Evolutionary conservation across 2,888 invertebrate genomes (phyloP).

Genomic region (Lithophane ornitopus): DNA sequence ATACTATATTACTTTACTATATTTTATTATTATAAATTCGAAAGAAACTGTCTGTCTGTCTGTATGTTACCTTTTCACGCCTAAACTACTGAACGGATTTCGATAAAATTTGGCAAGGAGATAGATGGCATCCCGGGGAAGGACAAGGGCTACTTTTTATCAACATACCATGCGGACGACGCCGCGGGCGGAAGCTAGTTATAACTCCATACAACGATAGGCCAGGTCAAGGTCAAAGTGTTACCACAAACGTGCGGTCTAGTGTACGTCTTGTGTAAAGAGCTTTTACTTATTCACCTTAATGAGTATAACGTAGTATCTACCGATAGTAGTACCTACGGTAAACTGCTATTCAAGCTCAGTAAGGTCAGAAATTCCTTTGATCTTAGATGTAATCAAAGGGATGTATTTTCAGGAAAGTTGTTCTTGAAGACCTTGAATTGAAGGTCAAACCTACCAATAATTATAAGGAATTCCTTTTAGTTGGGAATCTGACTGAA

Average conservation of each 20-base stretch:
- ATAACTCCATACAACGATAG: neutral
- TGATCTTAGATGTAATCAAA: constrained; percentile 52
- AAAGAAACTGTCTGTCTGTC: too few relatives aligned
- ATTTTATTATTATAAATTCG: too few relatives aligned
- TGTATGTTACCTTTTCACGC: too few relatives aligned
- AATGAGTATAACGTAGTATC: constrained; percentile 41
- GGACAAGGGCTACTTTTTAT: too few relatives aligned
- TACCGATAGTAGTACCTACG: constrained; percentile 28
- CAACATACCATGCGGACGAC: too few relatives aligned
- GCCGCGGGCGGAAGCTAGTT: too few relatives aligned
- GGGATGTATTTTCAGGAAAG: constrained; percentile 23
- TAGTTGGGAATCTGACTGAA: neutral
- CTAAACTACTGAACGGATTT: too few relatives aligned
- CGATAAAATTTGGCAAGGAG: too few relatives aligned
- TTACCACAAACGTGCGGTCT: neutral
- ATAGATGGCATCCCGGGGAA: too few relatives aligned
- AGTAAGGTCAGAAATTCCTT: constrained; percentile 36
- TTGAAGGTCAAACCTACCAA: neutral
- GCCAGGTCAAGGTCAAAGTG: neutral
- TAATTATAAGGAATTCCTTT: constrained; percentile 8
- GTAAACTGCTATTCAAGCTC: constrained; percentile 21
- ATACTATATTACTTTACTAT: too few relatives aligned
- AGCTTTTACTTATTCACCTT: constrained; percentile 35
- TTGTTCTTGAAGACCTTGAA: constrained; percentile 14
- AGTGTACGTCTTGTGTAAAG: constrained; percentile 7